A percentile compares a stretch with the other conserved stretches of the same genome.
phyloP scores from a whole-genome alignment of 2,113 vertebrate species.

The Oceanodroma tethys region DNA sequence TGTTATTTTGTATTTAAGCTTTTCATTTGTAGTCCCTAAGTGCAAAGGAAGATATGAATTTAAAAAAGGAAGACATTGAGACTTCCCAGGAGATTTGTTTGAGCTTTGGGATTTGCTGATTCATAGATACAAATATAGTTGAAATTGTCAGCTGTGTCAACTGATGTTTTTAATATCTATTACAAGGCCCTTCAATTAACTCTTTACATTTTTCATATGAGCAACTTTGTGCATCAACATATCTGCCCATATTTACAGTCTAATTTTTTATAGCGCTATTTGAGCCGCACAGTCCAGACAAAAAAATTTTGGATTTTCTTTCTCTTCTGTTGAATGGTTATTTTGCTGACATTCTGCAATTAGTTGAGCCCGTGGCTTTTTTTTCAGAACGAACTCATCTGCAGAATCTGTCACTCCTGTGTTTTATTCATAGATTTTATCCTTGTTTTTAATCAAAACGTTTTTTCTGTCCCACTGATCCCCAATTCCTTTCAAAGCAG shows the following conservation, averaged over 20 bases:
- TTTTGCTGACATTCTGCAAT: neutral
- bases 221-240: neutral
- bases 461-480: neutral
- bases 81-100: neutral
- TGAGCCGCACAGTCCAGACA: neutral
- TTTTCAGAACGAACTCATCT: neutral
- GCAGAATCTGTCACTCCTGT: neutral
- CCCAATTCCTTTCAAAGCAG: neutral
- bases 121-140: neutral
- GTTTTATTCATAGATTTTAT: neutral
- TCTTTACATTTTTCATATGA: neutral
- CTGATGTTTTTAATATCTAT: neutral
- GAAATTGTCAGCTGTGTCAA: neutral
- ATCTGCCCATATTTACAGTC: neutral
- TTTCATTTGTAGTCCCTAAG: neutral
- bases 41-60: neutral
- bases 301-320: neutral
- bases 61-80: neutral
- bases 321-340: neutral
- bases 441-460: neutral
- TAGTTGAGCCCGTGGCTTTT: neutral
- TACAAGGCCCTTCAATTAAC: neutral
- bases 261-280: neutral
- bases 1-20: slow-evolving; percentile 4
- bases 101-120: neutral